Base-by-base conservation (phyloP, 2,888 invertebrate genomes). In the Dasypogon diadema region DNA sequence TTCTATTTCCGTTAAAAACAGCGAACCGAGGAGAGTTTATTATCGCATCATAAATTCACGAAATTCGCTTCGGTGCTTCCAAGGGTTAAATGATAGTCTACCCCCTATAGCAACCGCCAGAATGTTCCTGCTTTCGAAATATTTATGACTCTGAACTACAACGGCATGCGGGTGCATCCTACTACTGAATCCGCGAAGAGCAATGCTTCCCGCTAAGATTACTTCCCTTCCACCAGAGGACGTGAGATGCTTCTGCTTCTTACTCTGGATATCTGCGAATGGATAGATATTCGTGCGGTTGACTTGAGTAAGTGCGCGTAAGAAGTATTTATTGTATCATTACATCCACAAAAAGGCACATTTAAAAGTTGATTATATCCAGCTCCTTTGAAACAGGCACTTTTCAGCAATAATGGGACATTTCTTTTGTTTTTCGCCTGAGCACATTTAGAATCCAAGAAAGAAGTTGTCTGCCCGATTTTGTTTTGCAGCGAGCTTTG, bases 1-100 rank as follows among this genome's bases (percentile, higher is more conserved):
- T 60, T 37, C 60, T 37, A 60, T 60, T 60, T 60, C 60, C 60
- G 60, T 60, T 60, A 60, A 60, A 60, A 60, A 60, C 60, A 60
- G 37, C 60, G 60, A 42, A 60, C 26, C 60, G 37, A 60, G 60
- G 18, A 60, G 60, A 60, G 60, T 60, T 60, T 60, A 60, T 60
- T 60, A 60, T 60, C 60, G 60, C 60, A 37, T 60, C 34, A 60
- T 60, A 60, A 60, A 60, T 60, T 37, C 21, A 37, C 60, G n/a
- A 60, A 60, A 60, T 37, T 60, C 60, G 60, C 37, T 60, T 60
- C 60, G 60, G 37, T 60, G 60, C 60, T 37, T 18, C 60, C 21
- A 60, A 18, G 60, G 37, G 42, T 60, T 60, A 60, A 60, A 60
- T 60, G 60, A 60, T 60, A 37, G 60, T 21, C 58, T 58, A 26